Evolutionary conservation across 2,113 vertebrate genomes (phyloP).

Genomic region (Saimiri boliviensis): DNA sequence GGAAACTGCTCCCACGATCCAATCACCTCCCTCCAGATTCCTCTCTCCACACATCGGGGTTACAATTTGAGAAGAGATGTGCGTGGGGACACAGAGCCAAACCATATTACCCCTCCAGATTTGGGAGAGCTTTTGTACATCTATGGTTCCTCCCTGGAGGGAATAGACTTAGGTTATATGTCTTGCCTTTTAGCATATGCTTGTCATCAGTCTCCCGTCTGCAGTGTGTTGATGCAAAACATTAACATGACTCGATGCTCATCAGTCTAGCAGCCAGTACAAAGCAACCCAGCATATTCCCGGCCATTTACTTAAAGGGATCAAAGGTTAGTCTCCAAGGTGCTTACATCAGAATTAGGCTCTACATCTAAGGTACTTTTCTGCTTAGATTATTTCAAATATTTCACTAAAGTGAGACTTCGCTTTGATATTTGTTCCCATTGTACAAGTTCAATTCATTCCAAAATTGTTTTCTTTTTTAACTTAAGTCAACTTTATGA

Average conservation of each 20-base stretch:
- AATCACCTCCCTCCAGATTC: no score
- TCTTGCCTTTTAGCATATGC: not conserved
- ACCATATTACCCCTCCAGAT: not conserved
- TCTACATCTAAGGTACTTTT: not conserved
- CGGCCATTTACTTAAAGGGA: not conserved
- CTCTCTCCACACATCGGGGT: no score
- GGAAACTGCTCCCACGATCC: no score
- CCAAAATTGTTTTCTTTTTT: not conserved
- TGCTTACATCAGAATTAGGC: not conserved
- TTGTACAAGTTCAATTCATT: not conserved
- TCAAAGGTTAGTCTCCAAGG: not conserved
- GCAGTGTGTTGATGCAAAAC: not conserved
- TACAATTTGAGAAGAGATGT: no score
- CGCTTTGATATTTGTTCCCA: not conserved
- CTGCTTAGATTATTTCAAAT: not conserved
- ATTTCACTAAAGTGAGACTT: not conserved
- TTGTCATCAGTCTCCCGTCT: not conserved
- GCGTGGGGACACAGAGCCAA: no score
- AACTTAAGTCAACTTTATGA: not conserved
- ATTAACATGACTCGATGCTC: not conserved
- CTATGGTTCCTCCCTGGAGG: not conserved
- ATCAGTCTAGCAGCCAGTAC: not conserved
- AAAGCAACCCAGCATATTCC: not conserved
- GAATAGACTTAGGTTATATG: not conserved
- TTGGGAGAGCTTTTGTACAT: not conserved